Evolutionary conservation across 2,888 invertebrate genomes (phyloP).

Genomic region (Epinotia brunnichana): DNA sequence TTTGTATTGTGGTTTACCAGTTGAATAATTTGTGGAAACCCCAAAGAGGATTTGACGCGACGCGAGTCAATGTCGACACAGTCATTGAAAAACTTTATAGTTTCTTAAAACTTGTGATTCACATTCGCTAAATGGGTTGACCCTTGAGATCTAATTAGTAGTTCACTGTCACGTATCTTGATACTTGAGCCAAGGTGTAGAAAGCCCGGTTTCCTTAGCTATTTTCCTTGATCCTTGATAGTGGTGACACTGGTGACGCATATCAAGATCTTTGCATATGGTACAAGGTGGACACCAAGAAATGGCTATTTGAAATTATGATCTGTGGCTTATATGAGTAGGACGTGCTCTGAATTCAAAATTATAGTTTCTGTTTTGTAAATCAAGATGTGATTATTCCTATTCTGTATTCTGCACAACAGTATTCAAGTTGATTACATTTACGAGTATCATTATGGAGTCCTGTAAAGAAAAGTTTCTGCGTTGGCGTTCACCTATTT

Average conservation of each 20-base stretch:
- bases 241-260: not conserved
- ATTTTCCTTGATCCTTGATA: constrained; percentile 11
- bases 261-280: constrained; percentile 5
- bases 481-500: too few relatives aligned
- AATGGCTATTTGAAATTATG: constrained; percentile 5
- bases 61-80: not conserved
- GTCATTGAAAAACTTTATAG: not conserved
- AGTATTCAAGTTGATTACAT: too few relatives aligned
- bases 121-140: constrained; percentile 5
- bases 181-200: constrained; percentile 11
- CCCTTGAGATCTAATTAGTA: constrained; percentile 5
- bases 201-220: constrained; percentile 2
- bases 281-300: constrained; percentile 1
- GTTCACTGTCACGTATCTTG: not conserved
- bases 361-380: not conserved
- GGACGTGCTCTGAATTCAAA: not conserved
- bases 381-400: too few relatives aligned
- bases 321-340: constrained; percentile 2
- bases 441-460: too few relatives aligned
- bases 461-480: too few relatives aligned
- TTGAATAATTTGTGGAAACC: not conserved
- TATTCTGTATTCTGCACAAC: too few relatives aligned
- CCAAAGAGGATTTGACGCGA: constrained; percentile 17
- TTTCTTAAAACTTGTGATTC: constrained; percentile 21
- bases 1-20: constrained; percentile 1